Conservation (phyloP, 2,888 invertebrate genomes). For the Ormyrus pomaceus region DNA sequence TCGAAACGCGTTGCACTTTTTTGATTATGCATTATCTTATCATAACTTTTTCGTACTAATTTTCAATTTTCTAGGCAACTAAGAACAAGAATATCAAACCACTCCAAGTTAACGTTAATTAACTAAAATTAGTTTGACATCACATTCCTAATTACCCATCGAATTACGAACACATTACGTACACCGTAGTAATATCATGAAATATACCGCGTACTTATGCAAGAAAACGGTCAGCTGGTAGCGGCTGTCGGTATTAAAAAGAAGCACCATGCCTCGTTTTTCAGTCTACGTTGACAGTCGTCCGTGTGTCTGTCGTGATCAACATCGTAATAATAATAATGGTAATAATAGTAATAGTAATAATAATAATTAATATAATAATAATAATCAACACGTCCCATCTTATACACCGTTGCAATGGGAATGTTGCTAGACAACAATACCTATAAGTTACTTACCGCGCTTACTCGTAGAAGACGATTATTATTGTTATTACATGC, state of each 20-base stretch:
- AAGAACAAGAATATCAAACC: no score
- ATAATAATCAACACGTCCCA: constrained; percentile 60
- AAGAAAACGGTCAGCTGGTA: constrained; percentile 47
- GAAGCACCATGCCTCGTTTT: constrained; percentile 40
- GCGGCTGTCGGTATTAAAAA: constrained; percentile 21
- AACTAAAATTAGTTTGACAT: no score
- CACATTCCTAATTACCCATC: constrained; percentile 33
- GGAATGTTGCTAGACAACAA: constrained; percentile 66
- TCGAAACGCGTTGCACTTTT: constrained; percentile 39
- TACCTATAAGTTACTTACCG: constrained; percentile 64
- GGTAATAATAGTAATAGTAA: constrained; percentile 34
- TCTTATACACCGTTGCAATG: constrained; percentile 65
- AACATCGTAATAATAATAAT: constrained; percentile 29
- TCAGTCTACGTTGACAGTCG: constrained; percentile 49
- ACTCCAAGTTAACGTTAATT: no score
- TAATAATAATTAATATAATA: constrained; percentile 29
- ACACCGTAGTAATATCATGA: constrained; percentile 29
- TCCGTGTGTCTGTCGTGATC: constrained; percentile 11
- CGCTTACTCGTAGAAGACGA: constrained; percentile 35
- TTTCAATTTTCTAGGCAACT: constrained; percentile 15
- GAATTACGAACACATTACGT: constrained; percentile 24
- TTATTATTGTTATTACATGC: constrained; percentile 24
- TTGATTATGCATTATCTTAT: constrained; percentile 34
- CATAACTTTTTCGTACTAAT: constrained; percentile 1
- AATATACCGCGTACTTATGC: constrained; percentile 19